Conservation (phyloP, 92 coral and sea anemone genomes). For the Epizoanthus stellaris region DNA sequence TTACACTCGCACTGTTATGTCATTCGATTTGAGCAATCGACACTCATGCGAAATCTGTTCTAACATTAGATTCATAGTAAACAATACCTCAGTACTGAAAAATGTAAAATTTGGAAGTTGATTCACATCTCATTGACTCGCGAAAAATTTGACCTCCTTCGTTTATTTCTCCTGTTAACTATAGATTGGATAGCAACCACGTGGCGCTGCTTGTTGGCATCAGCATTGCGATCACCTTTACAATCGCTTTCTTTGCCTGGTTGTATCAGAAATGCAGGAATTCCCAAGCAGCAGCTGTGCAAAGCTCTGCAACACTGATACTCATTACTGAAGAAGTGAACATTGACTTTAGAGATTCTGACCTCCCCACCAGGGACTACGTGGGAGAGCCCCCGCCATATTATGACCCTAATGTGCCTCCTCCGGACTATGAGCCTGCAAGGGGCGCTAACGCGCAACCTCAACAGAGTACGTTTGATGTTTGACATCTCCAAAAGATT, state of each 20-base stretch:
- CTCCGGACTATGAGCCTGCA: too few species aligned
- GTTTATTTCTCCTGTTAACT: background rate
- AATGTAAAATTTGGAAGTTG: too few species aligned
- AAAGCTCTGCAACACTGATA: background rate
- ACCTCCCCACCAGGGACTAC: background rate
- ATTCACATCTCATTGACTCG: too few species aligned
- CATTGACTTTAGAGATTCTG: background rate
- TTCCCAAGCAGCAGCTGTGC: background rate
- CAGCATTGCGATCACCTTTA: conserved; percentile 13
- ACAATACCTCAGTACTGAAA: too few species aligned
- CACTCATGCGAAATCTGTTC: too few species aligned
- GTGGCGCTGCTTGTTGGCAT: background rate
- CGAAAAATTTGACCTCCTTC: too few species aligned
- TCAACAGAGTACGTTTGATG: too few species aligned
- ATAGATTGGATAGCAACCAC: conserved; percentile 8
- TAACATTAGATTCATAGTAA: too few species aligned
- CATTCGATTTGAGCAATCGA: too few species aligned
- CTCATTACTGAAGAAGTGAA: background rate
- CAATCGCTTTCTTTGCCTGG: conserved; percentile 28
- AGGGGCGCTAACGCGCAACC: too few species aligned
- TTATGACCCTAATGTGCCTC: background rate
- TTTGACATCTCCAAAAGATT: too few species aligned
- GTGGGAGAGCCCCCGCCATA: background rate
- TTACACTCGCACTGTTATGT: too few species aligned
- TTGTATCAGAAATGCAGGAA: conserved; percentile 27